Evolutionary conservation across 2,797 vertebrate genomes (phyloP), one percentile per base, ranked within the genome.

Genomic region (Muscicapa striata): DNA sequence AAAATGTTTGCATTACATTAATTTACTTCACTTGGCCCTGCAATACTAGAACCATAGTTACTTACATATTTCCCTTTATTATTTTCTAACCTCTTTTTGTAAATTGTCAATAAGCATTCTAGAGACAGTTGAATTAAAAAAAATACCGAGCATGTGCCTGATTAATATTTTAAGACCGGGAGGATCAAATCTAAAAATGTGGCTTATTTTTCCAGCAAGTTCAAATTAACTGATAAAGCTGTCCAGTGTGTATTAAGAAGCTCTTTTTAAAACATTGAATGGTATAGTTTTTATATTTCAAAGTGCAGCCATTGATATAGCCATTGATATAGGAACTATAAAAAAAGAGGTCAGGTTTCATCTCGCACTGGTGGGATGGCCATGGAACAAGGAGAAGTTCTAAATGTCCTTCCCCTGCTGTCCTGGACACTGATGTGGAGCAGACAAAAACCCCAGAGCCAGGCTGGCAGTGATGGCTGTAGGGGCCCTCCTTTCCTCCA

Each of bases 161-260:
- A 97, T 98, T 98, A 98, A 97, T 98, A 98, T 98, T 98, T 98
- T 96, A 98, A 97, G 97, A 97, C 94, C 86, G 83, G 92, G 88
- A 96, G 87, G 95, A 97, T 97, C 91, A 97, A 97, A 97, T 92
- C 76, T 95, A 96, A 97, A 96, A 94, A 51, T 58, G 58, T 81
- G 69, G 13, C 20, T 11, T 64, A 87, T 84, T 72, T 72, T 90
- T 78, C 5, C 15, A 45, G 11, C 36, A 77, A 89, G 86, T 93
- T 92, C 59, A 93, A 68, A 87, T 83, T 87, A 93, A 80, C 52
- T 52, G 54, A 84, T 83, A 66, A 95, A 78, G 51, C 67, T 58
- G 29, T 57, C 59, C 24, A 54, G 23, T 48, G 20, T 48, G 20
- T 15, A 45, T 80, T 82, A 54, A 78, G 40, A 73, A 94, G 20